Evolutionary conservation across 1,140 invertebrate genomes (phyloP), one percentile per base, ranked within the genome.

Genomic region (Drosophila pruinosa): DNA sequence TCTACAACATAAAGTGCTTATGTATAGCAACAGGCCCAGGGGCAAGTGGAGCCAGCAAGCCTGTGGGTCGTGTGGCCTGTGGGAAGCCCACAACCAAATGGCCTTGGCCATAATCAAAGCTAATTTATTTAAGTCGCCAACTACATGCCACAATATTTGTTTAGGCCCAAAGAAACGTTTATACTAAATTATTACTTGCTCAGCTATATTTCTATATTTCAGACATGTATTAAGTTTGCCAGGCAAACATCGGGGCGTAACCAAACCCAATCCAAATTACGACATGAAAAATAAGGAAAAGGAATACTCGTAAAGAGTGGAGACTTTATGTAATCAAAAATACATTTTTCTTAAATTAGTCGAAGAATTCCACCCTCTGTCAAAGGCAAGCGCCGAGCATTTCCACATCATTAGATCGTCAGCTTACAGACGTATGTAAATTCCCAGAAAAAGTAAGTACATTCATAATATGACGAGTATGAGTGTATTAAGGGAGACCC

Each of bases 111-210:
- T 75, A 74, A 74, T 62, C 77, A 77, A 39, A 85, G 69, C 62
- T 77, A 85, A 88, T 85, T 85, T 86, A 86, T 81, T 81, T 77
- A 81, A 86, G 77, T 77, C 73, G 65, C 81, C 77, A 57, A 69
- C 81, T 69, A 73, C 47, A 59, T 68, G 68, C 59, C 68, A 39
- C 59, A 61, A 65, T 80, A 67, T 67, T 83, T 85, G 59, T 47
- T 68, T 59, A 54, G 63, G 54, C 45, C 38, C 14, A 21, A 19
- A 41, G 34, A 19, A 70, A 21, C 47, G 43, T 19, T 39, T 39
- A 38, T 28, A 63, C 47, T 47, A 74, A 82, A 71, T 77, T 86
- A 77, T 70, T 43, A 63, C 70, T 59, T 48, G 52, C 14, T 69
- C 48, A 67, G 72, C 64, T 48, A 62, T 72, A 65, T 57, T 70